Conservation (phyloP, 2,797 vertebrate genomes). For the Peromyscus aztecus region DNA sequence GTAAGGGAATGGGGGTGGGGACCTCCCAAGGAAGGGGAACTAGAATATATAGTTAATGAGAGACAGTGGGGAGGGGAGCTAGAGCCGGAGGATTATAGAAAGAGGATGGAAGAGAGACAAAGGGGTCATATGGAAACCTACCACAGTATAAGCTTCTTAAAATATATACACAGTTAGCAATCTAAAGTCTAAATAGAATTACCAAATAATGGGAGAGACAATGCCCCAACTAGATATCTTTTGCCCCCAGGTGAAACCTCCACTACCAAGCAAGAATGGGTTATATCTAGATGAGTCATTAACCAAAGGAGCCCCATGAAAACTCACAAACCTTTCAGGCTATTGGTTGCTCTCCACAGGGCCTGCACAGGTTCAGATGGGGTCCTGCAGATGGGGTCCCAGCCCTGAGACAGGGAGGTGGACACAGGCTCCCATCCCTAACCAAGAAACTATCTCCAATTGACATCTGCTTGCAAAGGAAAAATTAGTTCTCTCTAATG, state of each 20-base stretch:
- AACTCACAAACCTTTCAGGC: not conserved
- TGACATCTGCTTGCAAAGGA: not conserved
- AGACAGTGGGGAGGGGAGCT: not conserved
- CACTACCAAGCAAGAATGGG: not conserved
- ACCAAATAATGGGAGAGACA: not conserved
- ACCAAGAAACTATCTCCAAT: not conserved
- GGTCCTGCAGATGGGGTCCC: not conserved
- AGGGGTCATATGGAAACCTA: not conserved
- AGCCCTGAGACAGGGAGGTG: not conserved
- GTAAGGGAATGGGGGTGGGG: not conserved
- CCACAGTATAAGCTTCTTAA: not conserved
- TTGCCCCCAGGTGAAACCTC: not conserved
- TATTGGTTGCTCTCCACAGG: not conserved
- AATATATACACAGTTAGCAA: not conserved
- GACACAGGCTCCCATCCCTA: not conserved
- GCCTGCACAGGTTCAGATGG: no score
- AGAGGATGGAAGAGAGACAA: not conserved
- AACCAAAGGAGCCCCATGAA: not conserved
- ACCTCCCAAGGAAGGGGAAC: not conserved
- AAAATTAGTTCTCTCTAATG: not conserved
- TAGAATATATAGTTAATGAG: not conserved
- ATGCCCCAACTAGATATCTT: not conserved
- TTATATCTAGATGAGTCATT: not conserved
- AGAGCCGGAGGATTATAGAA: not conserved
- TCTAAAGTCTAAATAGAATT: not conserved